Conservation (phyloP, 2,113 vertebrate species). For the Lontra canadensis region DNA sequence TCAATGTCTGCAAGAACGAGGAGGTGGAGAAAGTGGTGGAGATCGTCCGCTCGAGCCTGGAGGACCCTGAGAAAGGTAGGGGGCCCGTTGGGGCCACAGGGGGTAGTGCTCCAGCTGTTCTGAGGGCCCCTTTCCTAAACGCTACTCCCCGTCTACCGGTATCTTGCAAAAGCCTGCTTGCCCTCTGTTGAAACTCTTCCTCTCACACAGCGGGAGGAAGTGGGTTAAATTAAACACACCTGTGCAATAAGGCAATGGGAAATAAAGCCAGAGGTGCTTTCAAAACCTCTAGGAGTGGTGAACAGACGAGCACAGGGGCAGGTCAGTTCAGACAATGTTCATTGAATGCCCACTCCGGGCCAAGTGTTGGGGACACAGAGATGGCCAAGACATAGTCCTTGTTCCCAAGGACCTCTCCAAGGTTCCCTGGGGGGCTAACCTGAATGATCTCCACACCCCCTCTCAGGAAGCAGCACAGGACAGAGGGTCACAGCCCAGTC, state of each 20-base stretch:
- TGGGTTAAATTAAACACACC: not conserved
- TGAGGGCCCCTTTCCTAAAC: not conserved
- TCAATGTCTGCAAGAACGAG: conserved; percentile 85
- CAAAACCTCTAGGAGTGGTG: not conserved
- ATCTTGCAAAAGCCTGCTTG: not conserved
- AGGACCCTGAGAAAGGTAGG: conserved; percentile 84
- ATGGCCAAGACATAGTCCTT: not conserved
- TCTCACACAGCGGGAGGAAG: not conserved
- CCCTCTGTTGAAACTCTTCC: not conserved
- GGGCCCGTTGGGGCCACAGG: accelerated
- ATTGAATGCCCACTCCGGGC: not conserved
- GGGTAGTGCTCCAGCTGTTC: accelerated
- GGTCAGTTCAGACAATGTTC: not conserved
- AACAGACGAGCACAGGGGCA: not conserved
- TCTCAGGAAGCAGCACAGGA: not conserved
- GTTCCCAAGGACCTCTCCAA: not conserved
- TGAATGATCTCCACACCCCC: not conserved
- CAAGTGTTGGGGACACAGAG: not conserved
- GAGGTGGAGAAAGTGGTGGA: conserved; percentile 83
- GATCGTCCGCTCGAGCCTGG: conserved; percentile 71
- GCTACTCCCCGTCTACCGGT: not conserved
- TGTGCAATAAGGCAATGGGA: not conserved
- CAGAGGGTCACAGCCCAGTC: not conserved
- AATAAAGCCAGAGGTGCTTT: not conserved
- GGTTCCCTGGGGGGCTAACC: not conserved